These are phyloP conservation scores for Phyllostomus discolor DNA, from an alignment of 2,113 vertebrate species.

Conservation along the genomic window DNA sequence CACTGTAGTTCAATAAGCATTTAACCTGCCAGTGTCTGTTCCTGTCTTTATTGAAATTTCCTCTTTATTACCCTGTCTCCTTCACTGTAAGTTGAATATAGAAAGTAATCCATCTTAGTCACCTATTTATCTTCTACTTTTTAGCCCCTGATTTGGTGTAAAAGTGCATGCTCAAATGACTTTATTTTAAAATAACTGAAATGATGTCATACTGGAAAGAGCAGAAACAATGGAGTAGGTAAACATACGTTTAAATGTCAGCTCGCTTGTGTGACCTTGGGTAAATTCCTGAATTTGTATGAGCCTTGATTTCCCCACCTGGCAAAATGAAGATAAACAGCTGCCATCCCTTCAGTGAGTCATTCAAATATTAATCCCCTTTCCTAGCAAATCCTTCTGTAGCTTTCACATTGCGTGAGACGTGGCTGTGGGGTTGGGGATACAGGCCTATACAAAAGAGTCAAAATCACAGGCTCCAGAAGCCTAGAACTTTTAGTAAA, in stretches of 20 bases:
- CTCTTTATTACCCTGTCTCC: background rate
- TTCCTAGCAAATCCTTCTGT: background rate
- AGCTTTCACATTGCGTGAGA: background rate
- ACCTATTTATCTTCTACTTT: background rate
- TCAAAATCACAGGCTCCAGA: background rate
- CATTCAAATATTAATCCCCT: background rate
- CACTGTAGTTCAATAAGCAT: background rate
- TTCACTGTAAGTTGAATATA: background rate
- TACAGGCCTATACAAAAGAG: background rate
- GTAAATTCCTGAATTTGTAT: background rate
- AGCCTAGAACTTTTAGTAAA: background rate
- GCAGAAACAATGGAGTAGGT: background rate
- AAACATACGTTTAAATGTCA: background rate
- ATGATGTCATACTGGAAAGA: background rate
- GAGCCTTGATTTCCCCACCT: background rate
- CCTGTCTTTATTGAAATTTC: background rate
- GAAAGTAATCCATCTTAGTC: background rate
- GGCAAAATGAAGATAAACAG: background rate
- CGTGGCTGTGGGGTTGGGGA: background rate
- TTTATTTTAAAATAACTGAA: conserved; percentile 7
- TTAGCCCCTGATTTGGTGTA: background rate
- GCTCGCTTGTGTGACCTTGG: background rate
- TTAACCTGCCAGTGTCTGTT: background rate
- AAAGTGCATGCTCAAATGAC: background rate
- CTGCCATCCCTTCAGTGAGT: background rate